Evolutionary conservation across 2,888 invertebrate genomes (phyloP), one percentile per base, ranked within the genome.

Genomic region (Drosophila pseudotalamancana): DNA sequence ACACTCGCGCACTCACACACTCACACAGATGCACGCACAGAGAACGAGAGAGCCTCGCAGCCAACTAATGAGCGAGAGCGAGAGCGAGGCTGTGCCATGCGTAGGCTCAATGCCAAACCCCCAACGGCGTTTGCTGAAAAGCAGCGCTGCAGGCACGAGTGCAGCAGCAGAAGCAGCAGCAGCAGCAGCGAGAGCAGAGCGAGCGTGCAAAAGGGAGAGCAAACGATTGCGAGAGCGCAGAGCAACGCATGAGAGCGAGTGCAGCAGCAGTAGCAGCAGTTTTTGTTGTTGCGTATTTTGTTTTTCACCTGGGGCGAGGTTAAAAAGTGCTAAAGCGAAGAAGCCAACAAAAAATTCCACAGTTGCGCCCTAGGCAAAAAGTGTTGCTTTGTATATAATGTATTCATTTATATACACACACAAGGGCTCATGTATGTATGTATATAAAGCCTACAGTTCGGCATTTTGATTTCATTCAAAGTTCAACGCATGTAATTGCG

Each of bases 51-150:
- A 42, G 40, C 55, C 21, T 21, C n/a, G 14, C 42, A 61, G 12
- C 5, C 19, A 19, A 18, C 16, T 16, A 27, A 39, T 34, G 21
- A 25, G 61, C 14, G 12, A 61, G 50, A 56, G 39, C 50, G 39
- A 40, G 40, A 14, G 27, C n/a, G 25, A 54, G 6, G 21, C 35
- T 55, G 35, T 32, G 54, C 25, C 40, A 55, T 40, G 64, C 64
- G 64, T 76, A 69, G 50, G 73, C 83, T 72, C 77, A 87, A 77
- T 76, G 77, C 69, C 82, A 73, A 87, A 75, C 84, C 84, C 84
- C 84, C 84, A 84, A 85, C 87, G 84, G 84, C 86, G 84, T 69
- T 73, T 71, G 65, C 72, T 75, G 77, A 74, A 79, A 76, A 81
- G 57, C 77, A 74, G 57, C 68, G 60, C 72, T 62, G 72, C 68